These are phyloP conservation scores for Potorous gilbertii DNA, from an alignment of 2,797 vertebrate species.

Conservation along the genomic window DNA sequence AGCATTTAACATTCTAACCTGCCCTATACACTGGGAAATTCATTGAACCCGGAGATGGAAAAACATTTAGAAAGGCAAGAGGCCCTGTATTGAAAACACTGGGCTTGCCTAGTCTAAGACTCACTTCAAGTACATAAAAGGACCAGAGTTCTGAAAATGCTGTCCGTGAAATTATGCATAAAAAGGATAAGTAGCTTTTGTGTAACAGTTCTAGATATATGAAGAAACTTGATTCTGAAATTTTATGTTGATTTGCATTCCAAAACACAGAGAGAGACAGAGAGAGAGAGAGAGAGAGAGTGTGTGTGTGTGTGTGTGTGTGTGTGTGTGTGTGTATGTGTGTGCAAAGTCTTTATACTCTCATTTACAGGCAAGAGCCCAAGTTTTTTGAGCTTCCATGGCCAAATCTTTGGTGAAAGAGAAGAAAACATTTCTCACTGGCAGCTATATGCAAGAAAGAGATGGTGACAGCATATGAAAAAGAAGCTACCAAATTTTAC, in stretches of 20 bases:
- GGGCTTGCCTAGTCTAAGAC: background rate
- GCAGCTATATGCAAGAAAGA: slow-evolving; percentile 63
- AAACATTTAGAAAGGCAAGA: background rate
- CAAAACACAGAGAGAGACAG: background rate
- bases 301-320: slow-evolving; percentile 24
- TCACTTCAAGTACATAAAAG: background rate
- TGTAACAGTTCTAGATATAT: background rate
- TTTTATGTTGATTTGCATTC: slow-evolving; percentile 44
- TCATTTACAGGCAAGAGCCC: slow-evolving; percentile 61
- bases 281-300: too few species aligned
- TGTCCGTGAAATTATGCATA: background rate
- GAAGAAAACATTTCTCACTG: slow-evolving; percentile 30
- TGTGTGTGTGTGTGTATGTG: background rate
- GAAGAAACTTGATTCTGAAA: slow-evolving; percentile 25
- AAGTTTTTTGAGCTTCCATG: slow-evolving; percentile 54
- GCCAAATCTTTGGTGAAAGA: slow-evolving; percentile 63
- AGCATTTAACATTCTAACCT: background rate
- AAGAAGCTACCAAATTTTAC: slow-evolving; percentile 48
- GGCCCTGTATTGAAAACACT: background rate
- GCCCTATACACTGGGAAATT: background rate
- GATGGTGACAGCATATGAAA: slow-evolving; percentile 28
- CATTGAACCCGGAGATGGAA: fast-evolving
- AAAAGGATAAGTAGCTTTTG: background rate
- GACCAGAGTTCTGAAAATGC: background rate
- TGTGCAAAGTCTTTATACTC: slow-evolving; percentile 57